Conservation (phyloP, 2,797 vertebrate species). For the Artibeus lituratus region DNA sequence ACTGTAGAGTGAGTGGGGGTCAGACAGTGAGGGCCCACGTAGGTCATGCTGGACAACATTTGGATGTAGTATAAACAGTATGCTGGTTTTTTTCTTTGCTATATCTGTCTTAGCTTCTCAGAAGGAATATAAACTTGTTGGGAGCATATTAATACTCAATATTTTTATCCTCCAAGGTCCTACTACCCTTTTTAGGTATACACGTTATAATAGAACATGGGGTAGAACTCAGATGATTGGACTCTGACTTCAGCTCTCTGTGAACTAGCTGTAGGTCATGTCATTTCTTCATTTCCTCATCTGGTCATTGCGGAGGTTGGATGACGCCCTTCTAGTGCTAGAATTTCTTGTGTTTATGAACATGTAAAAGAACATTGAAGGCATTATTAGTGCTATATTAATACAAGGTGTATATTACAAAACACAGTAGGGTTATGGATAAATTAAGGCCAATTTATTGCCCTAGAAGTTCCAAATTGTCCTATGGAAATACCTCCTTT, state of each 20-base stretch:
- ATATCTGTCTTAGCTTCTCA: neutral
- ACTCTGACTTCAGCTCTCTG: neutral
- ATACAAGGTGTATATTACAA: neutral
- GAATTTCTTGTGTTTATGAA: neutral
- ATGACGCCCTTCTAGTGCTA: neutral
- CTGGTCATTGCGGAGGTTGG: neutral
- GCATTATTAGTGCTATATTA: neutral
- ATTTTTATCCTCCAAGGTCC: neutral
- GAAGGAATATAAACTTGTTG: neutral
- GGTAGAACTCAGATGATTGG: neutral
- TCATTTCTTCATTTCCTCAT: constrained; percentile 9
- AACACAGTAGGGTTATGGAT: neutral
- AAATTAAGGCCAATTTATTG: constrained; percentile 25
- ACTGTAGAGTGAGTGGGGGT: neutral
- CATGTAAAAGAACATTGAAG: neutral
- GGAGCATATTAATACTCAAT: neutral
- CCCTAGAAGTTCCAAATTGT: neutral
- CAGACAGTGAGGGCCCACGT: neutral
- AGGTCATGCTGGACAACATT: neutral
- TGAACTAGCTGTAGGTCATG: neutral
- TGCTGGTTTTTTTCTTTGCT: neutral
- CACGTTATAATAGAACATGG: neutral
- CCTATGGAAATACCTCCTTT: neutral
- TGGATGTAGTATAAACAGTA: neutral
- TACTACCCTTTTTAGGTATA: neutral